phyloP scores from a whole-genome alignment of 2,113 vertebrate species.

The Menidia beryllina region DNA sequence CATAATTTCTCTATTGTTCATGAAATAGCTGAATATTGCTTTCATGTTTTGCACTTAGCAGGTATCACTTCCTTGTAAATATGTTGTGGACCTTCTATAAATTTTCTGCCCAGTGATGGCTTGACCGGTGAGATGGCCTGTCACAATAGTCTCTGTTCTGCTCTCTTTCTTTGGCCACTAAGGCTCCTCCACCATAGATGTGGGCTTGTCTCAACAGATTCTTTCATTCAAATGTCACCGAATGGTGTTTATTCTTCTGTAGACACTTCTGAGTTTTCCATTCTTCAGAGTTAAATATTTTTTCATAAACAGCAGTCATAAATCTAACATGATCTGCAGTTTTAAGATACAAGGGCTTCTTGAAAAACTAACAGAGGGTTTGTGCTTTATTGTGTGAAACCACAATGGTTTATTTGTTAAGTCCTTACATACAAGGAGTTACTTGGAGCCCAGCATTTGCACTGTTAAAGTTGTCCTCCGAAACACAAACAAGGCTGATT shows the following conservation, averaged over 20 bases:
- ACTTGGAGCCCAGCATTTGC: not conserved
- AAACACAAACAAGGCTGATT: constrained; percentile 34
- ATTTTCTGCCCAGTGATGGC: no score
- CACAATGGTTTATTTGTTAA: not conserved
- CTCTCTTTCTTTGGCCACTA: not conserved
- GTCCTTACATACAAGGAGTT: not conserved
- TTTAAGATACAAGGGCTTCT: not conserved
- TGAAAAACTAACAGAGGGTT: not conserved
- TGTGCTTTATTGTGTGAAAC: not conserved
- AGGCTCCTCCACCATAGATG: not conserved
- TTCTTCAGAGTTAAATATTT: not conserved
- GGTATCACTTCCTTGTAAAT: no score
- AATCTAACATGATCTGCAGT: not conserved
- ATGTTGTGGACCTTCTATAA: no score
- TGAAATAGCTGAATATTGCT: no score
- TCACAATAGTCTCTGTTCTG: not conserved
- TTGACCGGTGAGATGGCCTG: not conserved
- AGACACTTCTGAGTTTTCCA: no score
- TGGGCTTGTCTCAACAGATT: no score
- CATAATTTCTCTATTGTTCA: not conserved
- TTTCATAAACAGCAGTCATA: not conserved
- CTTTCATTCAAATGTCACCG: no score
- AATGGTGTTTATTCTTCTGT: no score
- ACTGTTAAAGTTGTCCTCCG: constrained; percentile 22
- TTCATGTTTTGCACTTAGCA: no score